phyloP scores from a whole-genome alignment of 2,888 invertebrate genomes.

The Crioceris asparagi region DNA sequence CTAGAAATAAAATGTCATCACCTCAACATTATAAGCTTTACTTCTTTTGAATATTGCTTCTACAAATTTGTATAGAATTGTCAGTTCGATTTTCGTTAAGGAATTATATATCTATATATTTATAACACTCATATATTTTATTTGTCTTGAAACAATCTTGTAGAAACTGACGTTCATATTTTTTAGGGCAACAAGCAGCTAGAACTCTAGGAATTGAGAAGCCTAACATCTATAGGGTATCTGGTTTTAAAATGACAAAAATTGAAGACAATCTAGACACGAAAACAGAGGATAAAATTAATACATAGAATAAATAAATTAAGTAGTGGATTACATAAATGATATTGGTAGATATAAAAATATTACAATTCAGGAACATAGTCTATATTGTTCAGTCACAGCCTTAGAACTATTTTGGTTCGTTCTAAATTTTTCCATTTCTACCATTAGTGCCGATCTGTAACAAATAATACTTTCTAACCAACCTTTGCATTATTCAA shows the following conservation, averaged over 20 bases:
- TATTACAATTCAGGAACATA: constrained; percentile 15
- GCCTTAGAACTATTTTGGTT: constrained; percentile 36
- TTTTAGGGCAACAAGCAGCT: constrained; percentile 48
- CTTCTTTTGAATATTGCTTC: too few species aligned
- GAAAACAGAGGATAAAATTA: constrained; percentile 11
- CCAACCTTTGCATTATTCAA: constrained; percentile 13
- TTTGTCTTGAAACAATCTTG: too few species aligned
- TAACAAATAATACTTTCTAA: constrained; percentile 26
- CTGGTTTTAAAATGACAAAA: constrained; percentile 38
- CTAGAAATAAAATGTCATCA: too few species aligned
- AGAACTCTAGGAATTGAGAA: constrained; percentile 46
- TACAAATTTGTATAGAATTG: too few species aligned
- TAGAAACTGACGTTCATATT: constrained; percentile 21
- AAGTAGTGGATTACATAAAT: constrained; percentile 6
- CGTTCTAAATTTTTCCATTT: constrained; percentile 52
- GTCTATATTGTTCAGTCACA: constrained; percentile 29
- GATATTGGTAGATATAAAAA: constrained; percentile 8
- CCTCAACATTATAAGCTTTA: too few species aligned
- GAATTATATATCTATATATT: too few species aligned
- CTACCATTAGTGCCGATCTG: constrained; percentile 66
- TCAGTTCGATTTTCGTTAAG: too few species aligned
- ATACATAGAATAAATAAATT: constrained; percentile 11
- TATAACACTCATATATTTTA: too few species aligned
- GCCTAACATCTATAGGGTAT: constrained; percentile 45
- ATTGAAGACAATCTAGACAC: constrained; percentile 10